Percentiles rank a stretch among this genome's conserved stretches.
phyloP scores from a whole-genome alignment of 2,797 vertebrate genomes.

The Anableps anableps region DNA sequence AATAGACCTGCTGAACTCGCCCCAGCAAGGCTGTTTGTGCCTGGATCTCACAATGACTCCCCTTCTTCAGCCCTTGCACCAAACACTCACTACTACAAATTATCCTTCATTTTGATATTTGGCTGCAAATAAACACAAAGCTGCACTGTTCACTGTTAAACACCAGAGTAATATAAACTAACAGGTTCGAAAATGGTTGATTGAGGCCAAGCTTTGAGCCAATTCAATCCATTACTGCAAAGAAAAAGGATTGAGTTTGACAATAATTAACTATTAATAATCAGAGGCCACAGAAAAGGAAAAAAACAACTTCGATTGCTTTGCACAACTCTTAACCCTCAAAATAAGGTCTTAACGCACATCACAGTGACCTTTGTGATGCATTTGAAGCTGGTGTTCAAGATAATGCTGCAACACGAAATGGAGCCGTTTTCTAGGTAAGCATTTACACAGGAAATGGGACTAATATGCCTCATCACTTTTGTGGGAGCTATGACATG shows the following conservation, averaged over 20 bases:
- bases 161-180: neutral
- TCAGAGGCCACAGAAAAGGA: neutral
- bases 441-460: too few relatives aligned
- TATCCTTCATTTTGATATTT: constrained; percentile 35
- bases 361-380: neutral
- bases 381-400: neutral
- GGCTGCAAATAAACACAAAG: constrained; percentile 8
- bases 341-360: neutral
- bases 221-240: neutral
- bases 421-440: neutral
- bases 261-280: neutral
- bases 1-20: constrained; percentile 53
- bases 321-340: neutral
- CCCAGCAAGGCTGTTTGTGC: constrained; percentile 38
- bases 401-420: neutral
- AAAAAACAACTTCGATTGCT: too few relatives aligned
- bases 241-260: neutral
- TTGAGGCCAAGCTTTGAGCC: neutral
- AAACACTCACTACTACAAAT: constrained; percentile 38
- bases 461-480: too few relatives aligned
- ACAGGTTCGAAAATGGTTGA: neutral
- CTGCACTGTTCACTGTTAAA: neutral
- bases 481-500: too few relatives aligned
- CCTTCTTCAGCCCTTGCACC: constrained; percentile 49
- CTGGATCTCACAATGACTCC: constrained; percentile 54